Percentiles rank a stretch among this genome's conserved stretches.
Evolutionary conservation across 2,888 invertebrate species (phyloP).

Genomic region (Tuta absoluta): DNA sequence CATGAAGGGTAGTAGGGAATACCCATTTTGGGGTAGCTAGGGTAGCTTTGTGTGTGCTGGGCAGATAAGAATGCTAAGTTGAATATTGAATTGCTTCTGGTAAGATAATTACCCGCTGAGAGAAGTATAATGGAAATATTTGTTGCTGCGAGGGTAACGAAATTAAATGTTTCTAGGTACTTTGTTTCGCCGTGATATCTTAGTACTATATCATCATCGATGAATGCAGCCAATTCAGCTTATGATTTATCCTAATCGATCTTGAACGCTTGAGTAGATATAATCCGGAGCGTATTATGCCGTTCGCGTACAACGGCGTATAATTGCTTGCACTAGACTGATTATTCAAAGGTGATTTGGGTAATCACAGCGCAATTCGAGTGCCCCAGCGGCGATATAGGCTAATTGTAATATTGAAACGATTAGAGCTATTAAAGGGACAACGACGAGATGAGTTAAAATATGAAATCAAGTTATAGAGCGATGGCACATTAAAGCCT

Average conservation of each 20-base stretch:
- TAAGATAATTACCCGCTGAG: slow-evolving; percentile 1
- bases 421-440: slow-evolving; percentile 15
- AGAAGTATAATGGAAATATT: not conserved
- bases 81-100: slow-evolving; percentile 9
- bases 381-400: slow-evolving; percentile 6
- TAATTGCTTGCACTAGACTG: slow-evolving; percentile 55
- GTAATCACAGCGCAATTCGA: slow-evolving; percentile 39
- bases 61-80: slow-evolving; percentile 4
- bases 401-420: slow-evolving; percentile 18
- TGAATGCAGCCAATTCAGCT: slow-evolving; percentile 35
- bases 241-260: slow-evolving; percentile 51
- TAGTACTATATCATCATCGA: not conserved
- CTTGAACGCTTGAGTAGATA: slow-evolving; percentile 44
- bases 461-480: too few relatives aligned
- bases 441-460: too few relatives aligned
- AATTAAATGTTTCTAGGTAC: too few relatives aligned
- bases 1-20: not conserved
- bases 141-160: too few relatives aligned
- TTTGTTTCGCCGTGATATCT: too few relatives aligned
- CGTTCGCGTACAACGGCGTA: slow-evolving; percentile 34
- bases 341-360: slow-evolving; percentile 57
- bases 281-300: slow-evolving; percentile 40
- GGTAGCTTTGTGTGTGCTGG: not conserved
- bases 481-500: too few relatives aligned
- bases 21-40: slow-evolving; percentile 8